These are phyloP conservation scores for Rhyacichthys aspro DNA, from an alignment of 2,797 vertebrate genomes.

Conservation along the genomic window DNA sequence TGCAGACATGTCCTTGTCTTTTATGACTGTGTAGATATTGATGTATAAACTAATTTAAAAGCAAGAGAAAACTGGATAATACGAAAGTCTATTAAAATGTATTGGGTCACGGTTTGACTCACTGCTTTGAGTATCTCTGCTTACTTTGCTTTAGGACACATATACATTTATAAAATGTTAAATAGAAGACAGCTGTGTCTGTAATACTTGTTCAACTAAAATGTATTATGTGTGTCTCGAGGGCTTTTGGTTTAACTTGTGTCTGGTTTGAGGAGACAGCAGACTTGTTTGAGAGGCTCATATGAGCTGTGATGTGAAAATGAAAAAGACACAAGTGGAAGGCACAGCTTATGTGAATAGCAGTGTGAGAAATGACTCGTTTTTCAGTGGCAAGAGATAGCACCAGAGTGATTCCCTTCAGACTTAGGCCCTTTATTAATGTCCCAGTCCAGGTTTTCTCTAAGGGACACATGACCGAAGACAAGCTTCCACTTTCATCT, in stretches of 20 bases:
- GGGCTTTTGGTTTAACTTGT: slow-evolving; percentile 38
- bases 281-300: slow-evolving; percentile 29
- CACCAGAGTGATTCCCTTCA: slow-evolving; percentile 53
- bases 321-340: slow-evolving; percentile 38
- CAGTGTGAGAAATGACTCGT: slow-evolving; percentile 51
- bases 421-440: slow-evolving; percentile 67
- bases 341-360: slow-evolving; percentile 35
- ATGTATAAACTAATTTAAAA: too few relatives aligned
- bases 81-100: too few relatives aligned
- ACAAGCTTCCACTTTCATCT: slow-evolving; percentile 69
- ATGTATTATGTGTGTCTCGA: slow-evolving; percentile 9
- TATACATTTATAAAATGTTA: slow-evolving; percentile 30
- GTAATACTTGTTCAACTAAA: slow-evolving; percentile 21
- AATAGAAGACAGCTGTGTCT: slow-evolving; percentile 20
- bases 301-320: slow-evolving; percentile 24
- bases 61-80: too few relatives aligned
- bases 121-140: slow-evolving; percentile 6
- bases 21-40: too few relatives aligned
- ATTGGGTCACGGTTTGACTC: too few relatives aligned
- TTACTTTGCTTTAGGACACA: slow-evolving; percentile 16
- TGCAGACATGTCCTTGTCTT: too few relatives aligned
- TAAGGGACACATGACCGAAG: slow-evolving; percentile 60
- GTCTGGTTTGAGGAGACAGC: slow-evolving; percentile 5
- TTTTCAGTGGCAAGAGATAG: slow-evolving; percentile 51
- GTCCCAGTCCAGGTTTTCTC: slow-evolving; percentile 66